Evolutionary conservation across 2,113 vertebrate species (phyloP).

Genomic region (Silurus asotus): DNA sequence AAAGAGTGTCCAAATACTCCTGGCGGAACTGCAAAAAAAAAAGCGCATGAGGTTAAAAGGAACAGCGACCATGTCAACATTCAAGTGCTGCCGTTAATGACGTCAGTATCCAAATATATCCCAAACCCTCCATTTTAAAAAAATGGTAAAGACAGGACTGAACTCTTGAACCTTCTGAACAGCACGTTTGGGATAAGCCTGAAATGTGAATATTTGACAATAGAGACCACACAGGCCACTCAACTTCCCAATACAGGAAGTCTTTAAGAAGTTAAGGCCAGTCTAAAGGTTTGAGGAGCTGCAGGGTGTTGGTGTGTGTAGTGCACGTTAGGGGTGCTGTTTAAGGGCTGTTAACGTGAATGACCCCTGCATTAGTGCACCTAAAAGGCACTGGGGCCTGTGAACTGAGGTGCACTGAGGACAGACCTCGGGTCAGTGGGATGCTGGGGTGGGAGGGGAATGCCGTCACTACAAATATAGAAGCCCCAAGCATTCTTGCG

Average conservation of each 20-base stretch:
- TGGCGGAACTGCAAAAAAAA: slow-evolving; percentile 86
- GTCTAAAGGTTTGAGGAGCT: slow-evolving; percentile 29
- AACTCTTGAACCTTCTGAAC: slow-evolving; percentile 13
- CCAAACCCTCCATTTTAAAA: background rate
- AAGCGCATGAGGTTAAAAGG: background rate
- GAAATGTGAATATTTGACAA: slow-evolving; percentile 29
- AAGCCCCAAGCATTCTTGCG: slow-evolving; percentile 76
- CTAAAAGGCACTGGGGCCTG: slow-evolving; percentile 24
- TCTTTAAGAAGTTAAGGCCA: background rate
- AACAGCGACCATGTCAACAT: background rate
- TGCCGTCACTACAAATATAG: slow-evolving; percentile 73
- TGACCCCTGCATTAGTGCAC: slow-evolving; percentile 18
- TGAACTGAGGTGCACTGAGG: slow-evolving; percentile 65
- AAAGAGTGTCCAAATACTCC: slow-evolving; percentile 95
- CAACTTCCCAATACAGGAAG: background rate
- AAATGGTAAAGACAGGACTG: slow-evolving; percentile 17
- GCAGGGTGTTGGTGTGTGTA: slow-evolving; percentile 17
- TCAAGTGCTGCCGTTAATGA: background rate
- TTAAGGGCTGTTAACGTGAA: slow-evolving; percentile 39
- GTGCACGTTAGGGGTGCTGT: slow-evolving; percentile 23
- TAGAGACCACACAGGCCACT: slow-evolving; percentile 6
- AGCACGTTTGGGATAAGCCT: slow-evolving; percentile 4
- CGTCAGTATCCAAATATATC: background rate
- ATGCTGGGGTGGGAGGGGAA: slow-evolving; percentile 68
- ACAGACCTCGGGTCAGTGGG: slow-evolving; percentile 71